Conservation (phyloP, 1,140 invertebrate species). For the Bilobella aurantiaca region DNA sequence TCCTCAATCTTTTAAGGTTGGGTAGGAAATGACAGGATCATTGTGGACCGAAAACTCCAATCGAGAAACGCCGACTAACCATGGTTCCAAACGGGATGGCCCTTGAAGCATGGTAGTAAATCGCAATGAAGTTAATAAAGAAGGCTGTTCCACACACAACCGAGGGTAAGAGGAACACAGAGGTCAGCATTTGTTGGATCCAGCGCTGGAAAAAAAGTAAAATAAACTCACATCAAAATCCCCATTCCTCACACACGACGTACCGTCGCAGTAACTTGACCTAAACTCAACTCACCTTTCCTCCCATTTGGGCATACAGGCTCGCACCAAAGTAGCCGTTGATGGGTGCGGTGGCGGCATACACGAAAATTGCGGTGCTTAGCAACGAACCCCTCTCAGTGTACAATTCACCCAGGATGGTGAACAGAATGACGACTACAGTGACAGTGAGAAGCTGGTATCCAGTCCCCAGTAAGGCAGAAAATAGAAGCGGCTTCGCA, state of each 20-base stretch:
- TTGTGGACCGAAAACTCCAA: too few species aligned
- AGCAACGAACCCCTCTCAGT: constrained; percentile 92
- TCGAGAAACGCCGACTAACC: too few species aligned
- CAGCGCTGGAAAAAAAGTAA: constrained; percentile 56
- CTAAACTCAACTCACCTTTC: constrained; percentile 48
- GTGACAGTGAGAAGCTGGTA: constrained; percentile 89
- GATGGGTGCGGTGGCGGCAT: constrained; percentile 89
- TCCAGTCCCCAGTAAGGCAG: constrained; percentile 86
- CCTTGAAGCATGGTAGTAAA: constrained; percentile 97
- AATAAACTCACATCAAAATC: too few species aligned
- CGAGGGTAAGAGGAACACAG: constrained; percentile 83
- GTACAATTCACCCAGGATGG: constrained; percentile 95
- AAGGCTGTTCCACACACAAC: constrained; percentile 93
- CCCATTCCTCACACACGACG: too few species aligned
- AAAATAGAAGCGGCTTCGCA: constrained; percentile 80
- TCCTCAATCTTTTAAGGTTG: too few species aligned
- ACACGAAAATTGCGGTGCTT: constrained; percentile 95
- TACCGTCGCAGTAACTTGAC: too few species aligned
- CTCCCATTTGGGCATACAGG: constrained; percentile 89
- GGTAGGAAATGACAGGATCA: too few species aligned
- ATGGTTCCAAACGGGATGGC: constrained; percentile 98
- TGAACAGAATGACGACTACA: constrained; percentile 85
- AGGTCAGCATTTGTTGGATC: constrained; percentile 96
- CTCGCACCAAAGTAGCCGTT: constrained; percentile 95
- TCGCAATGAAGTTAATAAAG: constrained; percentile 97